Percentiles rank a stretch among this genome's conserved stretches.
These are phyloP conservation scores for Hycleus phaleratus DNA, from an alignment of 1,140 invertebrate genomes.

Conservation along the genomic window DNA sequence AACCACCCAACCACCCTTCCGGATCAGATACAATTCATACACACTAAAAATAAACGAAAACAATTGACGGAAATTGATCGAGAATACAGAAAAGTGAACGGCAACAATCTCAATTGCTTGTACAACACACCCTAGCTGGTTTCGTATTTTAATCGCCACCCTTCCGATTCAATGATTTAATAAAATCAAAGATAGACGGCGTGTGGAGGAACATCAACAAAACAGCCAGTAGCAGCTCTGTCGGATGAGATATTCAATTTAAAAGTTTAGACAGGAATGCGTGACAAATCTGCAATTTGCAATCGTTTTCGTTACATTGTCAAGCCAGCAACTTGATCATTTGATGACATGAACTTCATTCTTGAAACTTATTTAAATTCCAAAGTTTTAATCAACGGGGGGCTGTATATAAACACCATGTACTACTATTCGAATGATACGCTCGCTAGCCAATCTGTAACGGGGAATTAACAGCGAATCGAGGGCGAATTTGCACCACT, in stretches of 20 bases:
- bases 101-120: background rate
- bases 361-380: slow-evolving; percentile 26
- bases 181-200: slow-evolving; percentile 19
- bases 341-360: slow-evolving; percentile 22
- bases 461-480: too few relatives aligned
- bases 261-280: slow-evolving; percentile 29
- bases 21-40: too few relatives aligned
- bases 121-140: too few relatives aligned
- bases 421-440: too few relatives aligned
- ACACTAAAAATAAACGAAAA: background rate
- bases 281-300: slow-evolving; percentile 30
- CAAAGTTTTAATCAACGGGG: slow-evolving; percentile 22
- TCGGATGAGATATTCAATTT: slow-evolving; percentile 25
- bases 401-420: too few relatives aligned
- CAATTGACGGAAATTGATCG: background rate
- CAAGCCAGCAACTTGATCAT: slow-evolving; percentile 12
- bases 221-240: too few relatives aligned
- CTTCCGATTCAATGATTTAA: slow-evolving; percentile 28
- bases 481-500: too few relatives aligned
- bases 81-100: background rate
- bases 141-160: background rate
- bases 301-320: slow-evolving; percentile 20
- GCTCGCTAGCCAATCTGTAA: too few relatives aligned
- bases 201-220: background rate
- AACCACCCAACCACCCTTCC: too few relatives aligned